These are phyloP conservation scores for Aythya baeri DNA, from an alignment of 2,113 vertebrate genomes.

Conservation along the genomic window DNA sequence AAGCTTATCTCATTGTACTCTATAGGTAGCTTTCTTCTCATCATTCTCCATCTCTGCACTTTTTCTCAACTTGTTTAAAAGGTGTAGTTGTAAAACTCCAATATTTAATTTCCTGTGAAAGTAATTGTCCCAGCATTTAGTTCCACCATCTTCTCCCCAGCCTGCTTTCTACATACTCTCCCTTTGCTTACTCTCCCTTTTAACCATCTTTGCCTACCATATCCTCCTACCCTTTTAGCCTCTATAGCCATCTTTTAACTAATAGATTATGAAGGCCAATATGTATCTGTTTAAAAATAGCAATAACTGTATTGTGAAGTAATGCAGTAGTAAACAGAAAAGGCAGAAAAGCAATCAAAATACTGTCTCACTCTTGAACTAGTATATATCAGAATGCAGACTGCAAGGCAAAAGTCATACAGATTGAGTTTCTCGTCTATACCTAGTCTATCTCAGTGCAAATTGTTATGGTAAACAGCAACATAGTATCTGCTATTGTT, in stretches of 20 bases:
- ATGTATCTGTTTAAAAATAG: background rate
- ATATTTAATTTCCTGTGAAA: background rate
- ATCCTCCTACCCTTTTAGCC: background rate
- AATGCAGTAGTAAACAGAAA: background rate
- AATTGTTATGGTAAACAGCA: background rate
- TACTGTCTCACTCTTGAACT: background rate
- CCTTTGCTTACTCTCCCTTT: background rate
- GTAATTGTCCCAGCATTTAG: background rate
- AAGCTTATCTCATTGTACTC: fast-evolving
- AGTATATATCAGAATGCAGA: background rate
- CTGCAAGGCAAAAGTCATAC: background rate
- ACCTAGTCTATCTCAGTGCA: background rate
- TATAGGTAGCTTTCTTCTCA: background rate
- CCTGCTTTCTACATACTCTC: background rate
- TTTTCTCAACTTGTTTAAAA: background rate
- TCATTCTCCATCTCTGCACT: background rate
- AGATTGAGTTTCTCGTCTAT: background rate
- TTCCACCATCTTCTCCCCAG: background rate
- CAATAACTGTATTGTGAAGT: background rate
- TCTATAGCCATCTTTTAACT: background rate
- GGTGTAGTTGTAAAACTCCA: background rate
- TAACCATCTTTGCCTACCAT: background rate
- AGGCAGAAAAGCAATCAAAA: background rate
- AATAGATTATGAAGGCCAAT: background rate
- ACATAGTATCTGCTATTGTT: background rate